Evolutionary conservation across 2,888 invertebrate genomes (phyloP).

Genomic region (Monoplex corrugatus): DNA sequence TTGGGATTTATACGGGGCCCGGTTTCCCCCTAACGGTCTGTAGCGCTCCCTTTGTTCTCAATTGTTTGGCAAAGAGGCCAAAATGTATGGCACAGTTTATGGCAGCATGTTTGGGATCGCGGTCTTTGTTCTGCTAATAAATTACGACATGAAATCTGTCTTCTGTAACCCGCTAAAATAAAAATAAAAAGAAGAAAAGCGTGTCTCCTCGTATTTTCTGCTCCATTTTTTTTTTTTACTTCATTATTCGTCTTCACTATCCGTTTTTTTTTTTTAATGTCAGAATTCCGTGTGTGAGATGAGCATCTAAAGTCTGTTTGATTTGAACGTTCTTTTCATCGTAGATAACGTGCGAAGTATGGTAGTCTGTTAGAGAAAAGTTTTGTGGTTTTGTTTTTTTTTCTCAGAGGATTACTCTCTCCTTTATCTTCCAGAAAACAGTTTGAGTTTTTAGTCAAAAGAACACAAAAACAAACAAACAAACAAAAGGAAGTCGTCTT

Average conservation of each 20-base stretch:
- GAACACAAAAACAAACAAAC: no score
- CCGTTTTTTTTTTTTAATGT: no score
- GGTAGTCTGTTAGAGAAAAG: background rate
- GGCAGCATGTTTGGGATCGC: background rate
- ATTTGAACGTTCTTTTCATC: conserved; percentile 22
- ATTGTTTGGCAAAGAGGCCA: background rate
- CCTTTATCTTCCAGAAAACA: background rate
- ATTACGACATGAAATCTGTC: background rate
- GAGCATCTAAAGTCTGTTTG: background rate
- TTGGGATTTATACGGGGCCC: background rate
- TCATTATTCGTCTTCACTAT: no score
- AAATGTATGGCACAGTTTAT: conserved; percentile 22
- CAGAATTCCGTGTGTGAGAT: no score
- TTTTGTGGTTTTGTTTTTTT: conserved; percentile 42
- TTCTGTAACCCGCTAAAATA: no score
- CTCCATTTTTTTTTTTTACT: background rate
- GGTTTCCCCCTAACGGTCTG: background rate
- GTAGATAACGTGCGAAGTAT: background rate
- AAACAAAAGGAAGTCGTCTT: no score
- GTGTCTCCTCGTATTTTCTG: background rate
- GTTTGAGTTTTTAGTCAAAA: no score
- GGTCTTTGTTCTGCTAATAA: conserved; percentile 33
- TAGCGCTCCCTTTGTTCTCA: conserved; percentile 29
- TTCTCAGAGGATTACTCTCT: background rate
- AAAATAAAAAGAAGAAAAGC: no score